Conservation (phyloP, 2,113 vertebrate genomes). For the Guaruba guarouba region DNA sequence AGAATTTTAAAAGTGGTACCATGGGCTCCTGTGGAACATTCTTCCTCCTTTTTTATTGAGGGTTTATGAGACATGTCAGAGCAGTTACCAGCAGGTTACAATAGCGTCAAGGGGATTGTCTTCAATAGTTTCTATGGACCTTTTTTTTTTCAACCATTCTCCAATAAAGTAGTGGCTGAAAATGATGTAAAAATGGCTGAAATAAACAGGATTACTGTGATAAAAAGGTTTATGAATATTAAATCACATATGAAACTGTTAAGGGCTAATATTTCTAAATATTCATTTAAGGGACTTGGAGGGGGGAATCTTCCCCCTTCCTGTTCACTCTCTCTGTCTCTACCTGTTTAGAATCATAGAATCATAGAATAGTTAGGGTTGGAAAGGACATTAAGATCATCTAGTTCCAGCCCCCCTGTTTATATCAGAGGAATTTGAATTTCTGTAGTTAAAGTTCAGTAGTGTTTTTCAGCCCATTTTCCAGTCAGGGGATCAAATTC, state of each 20-base stretch:
- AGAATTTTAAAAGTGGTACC: conserved; percentile 23
- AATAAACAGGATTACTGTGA: neutral
- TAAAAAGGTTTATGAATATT: neutral
- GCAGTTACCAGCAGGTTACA: conserved; percentile 26
- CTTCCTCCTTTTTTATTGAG: neutral
- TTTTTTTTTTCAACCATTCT: neutral
- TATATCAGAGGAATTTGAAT: neutral
- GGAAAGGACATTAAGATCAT: too few relatives aligned
- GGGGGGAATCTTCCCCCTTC: rapidly evolving
- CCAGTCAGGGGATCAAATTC: neutral
- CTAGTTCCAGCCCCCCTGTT: neutral
- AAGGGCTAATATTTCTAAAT: neutral
- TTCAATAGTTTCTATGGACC: neutral
- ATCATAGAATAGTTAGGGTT: too few relatives aligned
- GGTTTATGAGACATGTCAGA: conserved; percentile 20
- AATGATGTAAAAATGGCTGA: neutral
- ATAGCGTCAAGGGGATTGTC: neutral
- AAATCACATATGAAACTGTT: neutral
- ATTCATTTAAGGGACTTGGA: neutral
- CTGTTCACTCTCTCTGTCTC: neutral
- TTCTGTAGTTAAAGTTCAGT: neutral
- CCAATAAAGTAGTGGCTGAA: neutral
- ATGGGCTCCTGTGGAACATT: neutral
- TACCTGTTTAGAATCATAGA: neutral
- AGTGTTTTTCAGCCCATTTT: neutral